Conservation (phyloP, 2,888 invertebrate species). For the Phyllotreta cruciferae region DNA sequence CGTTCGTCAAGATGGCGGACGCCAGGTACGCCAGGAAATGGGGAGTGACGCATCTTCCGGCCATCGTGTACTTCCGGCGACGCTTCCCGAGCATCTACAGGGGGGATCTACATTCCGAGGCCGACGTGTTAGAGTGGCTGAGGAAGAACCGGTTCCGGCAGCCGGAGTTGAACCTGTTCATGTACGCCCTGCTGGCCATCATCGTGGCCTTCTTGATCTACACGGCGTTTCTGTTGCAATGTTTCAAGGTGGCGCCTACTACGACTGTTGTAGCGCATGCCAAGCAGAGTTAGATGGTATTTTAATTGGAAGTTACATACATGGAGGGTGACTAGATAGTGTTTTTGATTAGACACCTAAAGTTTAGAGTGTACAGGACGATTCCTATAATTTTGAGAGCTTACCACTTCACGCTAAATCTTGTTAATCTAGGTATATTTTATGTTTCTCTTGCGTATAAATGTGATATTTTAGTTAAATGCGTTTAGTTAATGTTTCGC, state of each 20-base stretch:
- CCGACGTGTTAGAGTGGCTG: conserved; percentile 90
- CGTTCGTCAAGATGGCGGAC: conserved; percentile 94
- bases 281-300: conserved; percentile 61
- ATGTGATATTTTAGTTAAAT: conserved; percentile 26
- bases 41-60: conserved; percentile 90
- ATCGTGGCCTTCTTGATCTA: conserved; percentile 87
- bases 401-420: too few relatives aligned
- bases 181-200: conserved; percentile 89
- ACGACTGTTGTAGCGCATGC: conserved; percentile 68
- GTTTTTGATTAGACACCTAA: background rate
- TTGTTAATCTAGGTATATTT: too few relatives aligned
- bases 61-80: conserved; percentile 89
- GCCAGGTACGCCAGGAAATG: conserved; percentile 90
- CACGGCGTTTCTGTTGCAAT: conserved; percentile 89
- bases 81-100: conserved; percentile 89
- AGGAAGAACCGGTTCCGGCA: conserved; percentile 92
- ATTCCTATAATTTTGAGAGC: too few relatives aligned
- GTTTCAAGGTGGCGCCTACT: conserved; percentile 78
- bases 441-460: conserved; percentile 8
- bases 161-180: conserved; percentile 91
- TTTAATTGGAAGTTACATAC: conserved; percentile 6
- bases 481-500: conserved; percentile 23
- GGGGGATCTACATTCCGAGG: conserved; percentile 83
- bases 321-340: background rate
- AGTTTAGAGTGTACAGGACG: too few relatives aligned